phyloP scores from a whole-genome alignment of 2,113 vertebrate species.

The Oncorhynchus nerka region DNA sequence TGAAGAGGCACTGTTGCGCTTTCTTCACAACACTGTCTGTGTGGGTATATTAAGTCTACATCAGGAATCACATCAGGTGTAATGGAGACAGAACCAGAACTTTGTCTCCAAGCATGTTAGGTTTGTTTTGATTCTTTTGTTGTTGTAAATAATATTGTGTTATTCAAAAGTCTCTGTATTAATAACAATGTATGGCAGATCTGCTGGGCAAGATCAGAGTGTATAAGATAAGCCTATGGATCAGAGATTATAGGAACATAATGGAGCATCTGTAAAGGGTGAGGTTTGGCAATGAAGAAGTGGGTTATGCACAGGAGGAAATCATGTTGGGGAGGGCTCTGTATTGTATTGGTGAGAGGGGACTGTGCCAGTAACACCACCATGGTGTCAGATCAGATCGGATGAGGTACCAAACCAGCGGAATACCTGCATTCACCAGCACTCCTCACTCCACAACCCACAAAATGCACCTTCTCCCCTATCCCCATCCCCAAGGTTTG shows the following conservation, averaged over 20 bases:
- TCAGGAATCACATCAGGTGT: constrained; percentile 19
- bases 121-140: constrained; percentile 49
- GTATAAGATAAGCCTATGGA: constrained; percentile 1
- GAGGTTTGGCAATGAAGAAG: constrained; percentile 37
- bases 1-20: too few species aligned
- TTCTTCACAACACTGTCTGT: too few species aligned
- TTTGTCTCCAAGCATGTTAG: constrained; percentile 52
- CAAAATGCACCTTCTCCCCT: constrained; percentile 43
- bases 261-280: constrained; percentile 30
- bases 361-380: neutral
- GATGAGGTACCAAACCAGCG: constrained; percentile 58
- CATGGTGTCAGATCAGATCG: constrained; percentile 5
- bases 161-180: constrained; percentile 40
- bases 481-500: constrained; percentile 61
- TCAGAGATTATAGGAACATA: constrained; percentile 42
- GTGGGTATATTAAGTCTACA: constrained; percentile 6
- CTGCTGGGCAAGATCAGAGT: constrained; percentile 33
- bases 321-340: constrained; percentile 19
- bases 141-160: constrained; percentile 66
- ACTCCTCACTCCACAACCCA: constrained; percentile 35
- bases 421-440: constrained; percentile 66
- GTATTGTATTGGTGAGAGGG: too few species aligned
- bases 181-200: constrained; percentile 35
- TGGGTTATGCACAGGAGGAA: constrained; percentile 40
- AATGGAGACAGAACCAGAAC: constrained; percentile 35